Evolutionary conservation across 2,113 vertebrate genomes (phyloP).

Genomic region (Rhodinocichla rosea): DNA sequence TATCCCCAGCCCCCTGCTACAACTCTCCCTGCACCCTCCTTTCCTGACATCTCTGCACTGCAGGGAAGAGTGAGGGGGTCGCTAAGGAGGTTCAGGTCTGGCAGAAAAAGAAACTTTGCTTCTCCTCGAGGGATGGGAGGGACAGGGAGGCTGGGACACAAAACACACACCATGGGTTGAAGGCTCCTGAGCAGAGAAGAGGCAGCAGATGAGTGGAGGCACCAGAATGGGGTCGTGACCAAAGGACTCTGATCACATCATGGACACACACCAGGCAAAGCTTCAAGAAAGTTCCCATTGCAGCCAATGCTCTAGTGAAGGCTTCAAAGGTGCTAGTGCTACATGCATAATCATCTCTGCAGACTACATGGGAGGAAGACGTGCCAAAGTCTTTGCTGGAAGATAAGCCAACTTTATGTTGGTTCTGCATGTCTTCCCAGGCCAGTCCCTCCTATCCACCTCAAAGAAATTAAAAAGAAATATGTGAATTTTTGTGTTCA

Average conservation of each 20-base stretch:
- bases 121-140: background rate
- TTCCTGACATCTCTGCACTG: background rate
- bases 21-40: background rate
- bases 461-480: constrained; percentile 19
- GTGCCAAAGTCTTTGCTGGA: background rate
- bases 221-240: background rate
- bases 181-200: background rate
- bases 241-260: background rate
- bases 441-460: background rate
- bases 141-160: background rate
- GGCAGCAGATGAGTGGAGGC: background rate
- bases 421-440: background rate
- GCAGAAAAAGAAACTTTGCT: background rate
- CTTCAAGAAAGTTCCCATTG: background rate
- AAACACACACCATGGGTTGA: rapidly evolving
- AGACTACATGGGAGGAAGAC: background rate
- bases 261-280: rapidly evolving
- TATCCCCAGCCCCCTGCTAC: rapidly evolving
- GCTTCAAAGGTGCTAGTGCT: background rate
- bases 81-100: background rate
- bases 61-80: background rate
- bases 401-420: background rate
- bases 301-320: background rate
- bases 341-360: background rate
- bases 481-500: background rate